Base-by-base conservation (phyloP, 2,888 invertebrate species). In the Chloromyia formosa region DNA sequence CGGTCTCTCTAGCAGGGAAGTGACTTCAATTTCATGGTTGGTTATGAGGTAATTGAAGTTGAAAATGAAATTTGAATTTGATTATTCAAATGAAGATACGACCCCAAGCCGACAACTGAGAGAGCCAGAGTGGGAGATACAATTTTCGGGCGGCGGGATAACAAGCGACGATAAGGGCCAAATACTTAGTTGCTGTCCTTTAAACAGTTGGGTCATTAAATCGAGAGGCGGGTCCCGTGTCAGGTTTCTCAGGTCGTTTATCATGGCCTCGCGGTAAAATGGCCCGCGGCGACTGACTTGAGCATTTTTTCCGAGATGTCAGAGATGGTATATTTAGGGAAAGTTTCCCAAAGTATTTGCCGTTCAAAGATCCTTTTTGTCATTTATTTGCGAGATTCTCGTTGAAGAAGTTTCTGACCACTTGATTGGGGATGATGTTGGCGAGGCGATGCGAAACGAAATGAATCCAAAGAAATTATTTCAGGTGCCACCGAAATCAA, bases 11-110 rank as follows among this genome's bases (percentile, higher is more conserved):
- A n/a, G 14, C 40, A 18, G 7, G 5, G 45, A 18, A 62, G 14
- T 61, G 54, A 66, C 66, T 74, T 74, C 74, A 74, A 74, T 74
- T 74, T 74, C 74, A 74, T 68, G 74, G 74, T 74, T 74, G 74
- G 74, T 74, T 66, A 74, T 74, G 68, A 74, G 66, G 58, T 74
- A 74, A 74, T 74, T 74, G 74, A 74, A 74, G 74, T 74, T 74
- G 74, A 74, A 74, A 74, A 74, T 74, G 66, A 74, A 74, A 74
- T 74, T 74, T 66, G 74, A 74, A 74, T 74, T 74, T 66, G 74
- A 74, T 74, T 74, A 74, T 74, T 74, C 40, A 74, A 74, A 66
- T 66, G 73, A 60, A 60, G 49, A 60, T 42, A 61, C 45, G 61
- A 73, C 22, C 40, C 73, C 60, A 12, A 22, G 45, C 49, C 12